Evolutionary conservation across 2,888 invertebrate genomes (phyloP), one percentile per base, ranked within the genome.

Genomic region (Xestia rhomboidea): DNA sequence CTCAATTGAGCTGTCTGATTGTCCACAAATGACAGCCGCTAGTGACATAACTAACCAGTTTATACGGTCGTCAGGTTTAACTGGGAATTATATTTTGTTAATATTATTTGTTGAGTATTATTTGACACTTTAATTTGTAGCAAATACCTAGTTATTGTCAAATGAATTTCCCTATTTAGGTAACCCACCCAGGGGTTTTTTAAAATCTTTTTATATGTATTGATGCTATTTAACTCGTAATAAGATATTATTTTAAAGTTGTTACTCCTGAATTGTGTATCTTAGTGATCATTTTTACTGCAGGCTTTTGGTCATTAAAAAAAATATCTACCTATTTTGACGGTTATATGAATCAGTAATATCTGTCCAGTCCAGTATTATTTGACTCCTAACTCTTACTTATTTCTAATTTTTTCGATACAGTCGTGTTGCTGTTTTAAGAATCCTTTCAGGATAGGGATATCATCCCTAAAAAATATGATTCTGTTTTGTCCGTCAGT

Each of bases 11-110:
- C 84, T 72, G 83, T 83, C 87, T 8, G 73, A 38, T 74, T 62
- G 71, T 77, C 49, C 46, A 73, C 68, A 83, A 83, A 69, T 83
- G 83, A 72, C 79, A 70, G 57, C 66, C 27, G 27, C 63, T 68
- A 24, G 83, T 78, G 87, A 83, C 83, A 69, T 74, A 71, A 73
- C 73, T 86, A 78, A 78, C 83, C 79, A 68, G 83, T 86, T 83
- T 83, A 73, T 72, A 68, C 41, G 41, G 57, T 68, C 62, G 44
- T 85, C 73, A 77, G 63, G n/a, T 68, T 71, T 60, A 72, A 72
- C 73, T 62, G 34, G 41, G 51, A 69, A 63, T 69, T 71, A 74
- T 74, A 78, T 72, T 63, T 74, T 44, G 81, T 49, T 63, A 41
- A 62, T 71, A 54, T n/a, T 76, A 69, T 76, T 66, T 85, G 77